Base-by-base conservation (phyloP, 2,888 invertebrate genomes). In the Rhagonycha fulva region DNA sequence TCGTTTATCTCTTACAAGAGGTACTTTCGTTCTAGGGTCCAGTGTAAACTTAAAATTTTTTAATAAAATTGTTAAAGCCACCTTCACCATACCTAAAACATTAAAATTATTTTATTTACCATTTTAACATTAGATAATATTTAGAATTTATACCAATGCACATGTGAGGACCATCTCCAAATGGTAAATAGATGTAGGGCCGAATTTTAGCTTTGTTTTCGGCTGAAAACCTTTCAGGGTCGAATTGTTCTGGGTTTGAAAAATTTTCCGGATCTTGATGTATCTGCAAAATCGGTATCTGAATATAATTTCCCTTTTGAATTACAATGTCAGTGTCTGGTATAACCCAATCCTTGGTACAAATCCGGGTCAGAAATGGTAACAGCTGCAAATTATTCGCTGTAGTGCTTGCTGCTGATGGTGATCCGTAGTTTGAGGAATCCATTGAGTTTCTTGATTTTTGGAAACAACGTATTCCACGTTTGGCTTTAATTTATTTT, bases 211-310 rank as follows among this genome's bases (percentile, higher is more conserved):
- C 87, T 78, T 90, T 91, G 26, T 89, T 89, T 75, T 90, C 89
- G 4, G 88, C 85, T 0, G 88, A 84, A 84, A 92, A 93, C 78
- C 92, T 88, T 1, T 91, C 88, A 0, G 93, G 93, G 10, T 93
- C 88, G 9, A 28, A 28, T 28, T 28, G 9, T 28, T 28, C 9
- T 28, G 28, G 28, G 9, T 9, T 28, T 9, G 28, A 9, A 9
- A 28, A 28, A 28, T 28, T 9, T 28, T 28, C 9, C 9, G 28
- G 9, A 28, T 28, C 28, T 1, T 80, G 79, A 11, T 84, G 84
- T 14, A 84, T 76, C 4, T 83, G 84, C 71, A 82, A 77, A 72
- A 81, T 82, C 0, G 82, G 77, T 32, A 85, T 79, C 67, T 81
- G 30, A 7, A 83, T 80, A 9, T 79, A 75, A 1, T 79, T 80